phyloP scores from a whole-genome alignment of 2,888 invertebrate genomes.

The Pollenia angustigena region DNA sequence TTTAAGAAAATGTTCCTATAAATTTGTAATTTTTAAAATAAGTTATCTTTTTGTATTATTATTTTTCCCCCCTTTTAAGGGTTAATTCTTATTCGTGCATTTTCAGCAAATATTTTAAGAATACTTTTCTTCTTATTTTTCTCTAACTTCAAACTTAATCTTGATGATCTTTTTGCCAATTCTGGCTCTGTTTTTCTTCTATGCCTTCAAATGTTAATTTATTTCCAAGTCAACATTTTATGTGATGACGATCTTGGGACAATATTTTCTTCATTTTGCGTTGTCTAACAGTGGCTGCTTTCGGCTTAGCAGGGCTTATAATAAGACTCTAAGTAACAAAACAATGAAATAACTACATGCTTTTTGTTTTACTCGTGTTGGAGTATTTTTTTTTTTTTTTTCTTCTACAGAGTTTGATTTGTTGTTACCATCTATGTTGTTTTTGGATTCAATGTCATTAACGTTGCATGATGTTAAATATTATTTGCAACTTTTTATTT shows the following conservation, averaged over 20 bases:
- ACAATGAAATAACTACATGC: not conserved
- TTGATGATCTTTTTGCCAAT: conserved; percentile 55
- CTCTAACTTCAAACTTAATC: conserved; percentile 34
- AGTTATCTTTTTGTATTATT: no score
- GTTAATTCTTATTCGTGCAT: conserved; percentile 16
- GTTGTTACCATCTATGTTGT: conserved; percentile 44
- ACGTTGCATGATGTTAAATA: conserved; percentile 69
- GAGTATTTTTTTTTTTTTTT: conserved; percentile 12
- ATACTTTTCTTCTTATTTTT: not conserved
- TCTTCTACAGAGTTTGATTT: conserved; percentile 15
- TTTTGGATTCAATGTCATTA: conserved; percentile 71
- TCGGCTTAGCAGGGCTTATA: conserved; percentile 53
- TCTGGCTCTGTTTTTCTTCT: conserved; percentile 4
- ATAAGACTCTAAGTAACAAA: conserved; percentile 20
- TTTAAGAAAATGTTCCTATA: no score
- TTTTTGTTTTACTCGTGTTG: conserved; percentile 12
- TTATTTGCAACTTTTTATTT: conserved; percentile 45
- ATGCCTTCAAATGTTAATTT: conserved; percentile 10
- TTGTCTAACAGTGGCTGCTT: conserved; percentile 48
- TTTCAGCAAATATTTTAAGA: not conserved
- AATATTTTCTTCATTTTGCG: conserved; percentile 43
- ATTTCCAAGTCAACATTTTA: conserved; percentile 13
- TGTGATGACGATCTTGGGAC: conserved; percentile 55
- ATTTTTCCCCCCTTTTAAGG: not conserved
- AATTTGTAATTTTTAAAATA: no score